Conservation (phyloP, 2,113 vertebrate species). For the Arenaria interpres region DNA sequence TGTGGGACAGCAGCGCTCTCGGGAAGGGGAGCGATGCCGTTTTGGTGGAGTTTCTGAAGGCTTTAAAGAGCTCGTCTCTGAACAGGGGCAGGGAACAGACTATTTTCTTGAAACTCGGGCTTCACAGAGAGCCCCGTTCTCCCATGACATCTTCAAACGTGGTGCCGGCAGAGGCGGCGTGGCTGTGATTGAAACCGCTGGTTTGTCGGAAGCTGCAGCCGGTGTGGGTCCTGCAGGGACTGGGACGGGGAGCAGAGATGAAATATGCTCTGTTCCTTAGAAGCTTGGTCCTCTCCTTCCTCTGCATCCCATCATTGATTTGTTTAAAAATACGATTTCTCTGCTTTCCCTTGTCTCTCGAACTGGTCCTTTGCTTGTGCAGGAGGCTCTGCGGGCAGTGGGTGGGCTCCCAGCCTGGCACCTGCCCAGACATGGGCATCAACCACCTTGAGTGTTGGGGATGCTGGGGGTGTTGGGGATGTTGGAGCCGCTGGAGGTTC, state of each 20-base stretch:
- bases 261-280: background rate
- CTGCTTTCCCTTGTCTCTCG: background rate
- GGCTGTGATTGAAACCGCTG: background rate
- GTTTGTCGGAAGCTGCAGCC: background rate
- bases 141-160: constrained; percentile 23
- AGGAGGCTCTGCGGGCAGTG: background rate
- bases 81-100: background rate
- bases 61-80: background rate
- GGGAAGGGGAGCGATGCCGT: background rate
- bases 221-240: background rate
- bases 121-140: constrained; percentile 33
- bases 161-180: background rate
- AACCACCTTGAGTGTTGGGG: background rate
- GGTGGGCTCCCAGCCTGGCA: background rate
- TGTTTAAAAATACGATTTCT: background rate
- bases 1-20: background rate
- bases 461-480: background rate
- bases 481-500: no score
- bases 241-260: background rate
- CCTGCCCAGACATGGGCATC: fast-evolving
- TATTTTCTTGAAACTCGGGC: background rate
- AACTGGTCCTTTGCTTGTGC: background rate
- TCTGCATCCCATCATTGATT: background rate
- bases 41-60: background rate
- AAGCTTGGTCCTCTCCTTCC: background rate